Conservation (phyloP, 37 sponge, comb jelly and placozoan genomes). For the Amphimedon queenslandica region DNA sequence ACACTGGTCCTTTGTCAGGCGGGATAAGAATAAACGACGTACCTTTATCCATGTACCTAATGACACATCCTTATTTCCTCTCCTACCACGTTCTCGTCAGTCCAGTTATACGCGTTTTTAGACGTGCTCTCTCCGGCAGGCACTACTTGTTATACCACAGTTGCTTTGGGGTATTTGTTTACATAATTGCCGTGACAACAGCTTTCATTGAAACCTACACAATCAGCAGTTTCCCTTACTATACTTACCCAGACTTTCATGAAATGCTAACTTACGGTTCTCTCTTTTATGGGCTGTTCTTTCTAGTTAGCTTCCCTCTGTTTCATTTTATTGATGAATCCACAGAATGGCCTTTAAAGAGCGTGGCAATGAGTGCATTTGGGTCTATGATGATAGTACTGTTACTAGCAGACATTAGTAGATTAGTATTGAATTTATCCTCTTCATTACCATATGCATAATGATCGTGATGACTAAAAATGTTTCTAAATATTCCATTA, state of each 20-base stretch:
- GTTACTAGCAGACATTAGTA: slow-evolving; percentile 41
- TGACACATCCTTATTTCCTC: slow-evolving; percentile 64
- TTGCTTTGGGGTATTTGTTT: slow-evolving; percentile 2
- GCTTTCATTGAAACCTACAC: slow-evolving; percentile 64
- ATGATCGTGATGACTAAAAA: no score
- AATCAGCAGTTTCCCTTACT: slow-evolving; percentile 63
- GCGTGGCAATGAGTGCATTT: slow-evolving; percentile 42
- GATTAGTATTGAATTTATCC: no score
- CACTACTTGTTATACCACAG: background rate
- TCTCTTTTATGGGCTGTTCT: slow-evolving; percentile 46
- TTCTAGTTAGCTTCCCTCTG: slow-evolving; percentile 58
- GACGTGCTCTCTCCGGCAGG: background rate
- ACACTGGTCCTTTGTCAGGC: slow-evolving; percentile 47
- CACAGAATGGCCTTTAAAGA: slow-evolving; percentile 7
- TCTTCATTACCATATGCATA: no score
- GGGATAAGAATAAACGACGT: slow-evolving; percentile 42
- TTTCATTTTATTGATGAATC: slow-evolving; percentile 52
- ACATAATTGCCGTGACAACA: slow-evolving; percentile 8
- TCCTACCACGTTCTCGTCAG: slow-evolving; percentile 40
- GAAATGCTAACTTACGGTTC: slow-evolving; percentile 62
- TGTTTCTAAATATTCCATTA: no score
- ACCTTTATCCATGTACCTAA: slow-evolving; percentile 53
- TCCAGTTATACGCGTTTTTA: slow-evolving; percentile 10
- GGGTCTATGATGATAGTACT: slow-evolving; percentile 62
- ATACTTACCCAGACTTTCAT: slow-evolving; percentile 51